Conservation (phyloP, 2,888 invertebrate genomes). For the Tetranychus piercei region DNA sequence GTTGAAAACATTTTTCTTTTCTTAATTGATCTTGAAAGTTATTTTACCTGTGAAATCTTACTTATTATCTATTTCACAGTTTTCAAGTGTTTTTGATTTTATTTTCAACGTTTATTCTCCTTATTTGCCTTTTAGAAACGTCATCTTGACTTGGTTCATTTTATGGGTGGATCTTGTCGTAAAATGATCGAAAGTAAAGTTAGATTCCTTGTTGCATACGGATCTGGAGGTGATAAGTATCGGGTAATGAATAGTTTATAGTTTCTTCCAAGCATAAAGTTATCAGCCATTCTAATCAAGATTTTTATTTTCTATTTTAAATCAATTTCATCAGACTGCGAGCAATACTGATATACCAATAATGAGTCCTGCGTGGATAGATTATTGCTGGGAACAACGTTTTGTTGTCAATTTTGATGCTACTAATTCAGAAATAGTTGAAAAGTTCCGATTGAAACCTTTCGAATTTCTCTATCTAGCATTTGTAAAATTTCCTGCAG, state of each 20-base stretch:
- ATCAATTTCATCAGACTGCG: constrained; percentile 46
- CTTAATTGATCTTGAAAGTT: neutral
- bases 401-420: constrained; percentile 45
- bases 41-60: neutral
- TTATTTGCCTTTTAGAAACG: constrained; percentile 5
- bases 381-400: constrained; percentile 63
- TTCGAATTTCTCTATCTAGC: constrained; percentile 70
- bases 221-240: constrained; percentile 77
- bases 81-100: neutral
- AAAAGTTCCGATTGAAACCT: constrained; percentile 56
- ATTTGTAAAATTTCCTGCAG: constrained; percentile 71
- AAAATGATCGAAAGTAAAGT: constrained; percentile 64
- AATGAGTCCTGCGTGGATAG: constrained; percentile 70
- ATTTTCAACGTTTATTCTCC: neutral
- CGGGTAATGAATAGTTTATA: constrained; percentile 32
- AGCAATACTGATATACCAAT: constrained; percentile 72
- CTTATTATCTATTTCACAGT: neutral
- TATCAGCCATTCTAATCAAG: neutral
- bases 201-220: constrained; percentile 79
- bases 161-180: constrained; percentile 87
- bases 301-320: constrained; percentile 12
- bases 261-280: neutral
- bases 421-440: constrained; percentile 35
- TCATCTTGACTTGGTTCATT: constrained; percentile 49
- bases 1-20: neutral